Conservation (phyloP, 2,888 invertebrate genomes). For the Ichneumoninae sp. region DNA sequence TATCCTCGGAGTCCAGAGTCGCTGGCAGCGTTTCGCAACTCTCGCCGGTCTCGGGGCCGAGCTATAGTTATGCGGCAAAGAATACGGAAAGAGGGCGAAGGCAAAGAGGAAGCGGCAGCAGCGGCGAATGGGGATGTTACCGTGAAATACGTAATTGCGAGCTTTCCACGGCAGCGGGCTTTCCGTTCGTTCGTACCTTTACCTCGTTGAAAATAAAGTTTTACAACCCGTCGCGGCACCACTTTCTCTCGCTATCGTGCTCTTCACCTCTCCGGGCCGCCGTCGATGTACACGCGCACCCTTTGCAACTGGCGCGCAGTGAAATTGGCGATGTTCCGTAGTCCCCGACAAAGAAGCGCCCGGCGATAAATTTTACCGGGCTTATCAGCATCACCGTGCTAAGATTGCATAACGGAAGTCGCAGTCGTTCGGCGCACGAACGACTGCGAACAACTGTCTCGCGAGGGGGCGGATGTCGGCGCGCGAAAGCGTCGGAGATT, state of each 20-base stretch:
- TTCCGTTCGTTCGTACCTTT: conserved; percentile 19
- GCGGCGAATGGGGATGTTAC: conserved; percentile 8
- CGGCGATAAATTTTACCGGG: not conserved
- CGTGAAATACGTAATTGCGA: conserved; percentile 51
- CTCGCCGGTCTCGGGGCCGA: not conserved
- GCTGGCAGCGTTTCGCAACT: conserved; percentile 3
- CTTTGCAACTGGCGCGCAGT: not conserved
- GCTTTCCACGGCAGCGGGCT: conserved; percentile 27
- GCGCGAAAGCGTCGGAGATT: conserved; percentile 66
- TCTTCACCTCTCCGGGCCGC: not conserved
- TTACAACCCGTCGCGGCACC: conserved; percentile 17
- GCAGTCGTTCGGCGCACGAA: not conserved
- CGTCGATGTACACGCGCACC: not conserved
- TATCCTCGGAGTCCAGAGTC: not conserved
- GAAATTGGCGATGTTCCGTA: not conserved
- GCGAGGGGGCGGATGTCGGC: not conserved
- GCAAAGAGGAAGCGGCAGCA: conserved; percentile 21
- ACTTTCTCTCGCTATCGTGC: conserved; percentile 12
- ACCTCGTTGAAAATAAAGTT: conserved; percentile 36
- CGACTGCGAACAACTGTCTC: not conserved
- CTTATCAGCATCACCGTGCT: not conserved
- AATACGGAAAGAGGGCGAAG: not conserved
- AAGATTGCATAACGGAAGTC: not conserved
- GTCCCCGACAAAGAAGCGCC: not conserved
- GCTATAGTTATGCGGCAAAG: conserved; percentile 20